Percentiles rank a stretch among this genome's conserved stretches.
Conservation (phyloP, 2,888 invertebrate genomes). For the Drosophila mercatorum region DNA sequence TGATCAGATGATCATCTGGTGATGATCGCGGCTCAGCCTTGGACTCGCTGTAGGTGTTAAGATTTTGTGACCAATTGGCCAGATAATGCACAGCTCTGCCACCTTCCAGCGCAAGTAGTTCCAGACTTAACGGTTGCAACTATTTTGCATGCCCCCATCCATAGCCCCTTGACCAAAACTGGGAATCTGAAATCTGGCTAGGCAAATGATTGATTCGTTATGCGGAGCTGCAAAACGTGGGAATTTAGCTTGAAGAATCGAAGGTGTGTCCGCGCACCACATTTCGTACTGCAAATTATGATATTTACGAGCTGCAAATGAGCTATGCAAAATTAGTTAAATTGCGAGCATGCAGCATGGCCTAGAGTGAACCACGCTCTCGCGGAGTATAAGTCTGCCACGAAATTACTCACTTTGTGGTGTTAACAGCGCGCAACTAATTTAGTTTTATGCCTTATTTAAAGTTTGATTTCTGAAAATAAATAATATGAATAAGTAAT, state of each 20-base stretch:
- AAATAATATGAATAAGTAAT: no score
- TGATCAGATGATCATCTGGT: conserved; percentile 50
- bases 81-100: conserved; percentile 41
- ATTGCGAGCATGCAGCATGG: conserved; percentile 37
- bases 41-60: conserved; percentile 79
- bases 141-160: conserved; percentile 51
- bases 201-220: conserved; percentile 73
- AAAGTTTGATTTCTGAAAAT: no score
- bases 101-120: conserved; percentile 16
- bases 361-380: conserved; percentile 23
- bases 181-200: conserved; percentile 41
- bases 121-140: conserved; percentile 57
- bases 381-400: no score
- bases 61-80: conserved; percentile 79
- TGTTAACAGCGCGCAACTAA: conserved; percentile 24
- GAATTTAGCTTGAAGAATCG: conserved; percentile 71
- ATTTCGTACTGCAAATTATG: conserved; percentile 62
- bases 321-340: conserved; percentile 61
- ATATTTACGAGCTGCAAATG: conserved; percentile 68
- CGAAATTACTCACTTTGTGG: conserved; percentile 25
- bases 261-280: conserved; percentile 76
- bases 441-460: not conserved
- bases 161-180: conserved; percentile 24
- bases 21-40: conserved; percentile 45
- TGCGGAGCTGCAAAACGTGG: conserved; percentile 73